Base-by-base conservation (phyloP, 2,113 vertebrate species). In the Capreolus pygargus region DNA sequence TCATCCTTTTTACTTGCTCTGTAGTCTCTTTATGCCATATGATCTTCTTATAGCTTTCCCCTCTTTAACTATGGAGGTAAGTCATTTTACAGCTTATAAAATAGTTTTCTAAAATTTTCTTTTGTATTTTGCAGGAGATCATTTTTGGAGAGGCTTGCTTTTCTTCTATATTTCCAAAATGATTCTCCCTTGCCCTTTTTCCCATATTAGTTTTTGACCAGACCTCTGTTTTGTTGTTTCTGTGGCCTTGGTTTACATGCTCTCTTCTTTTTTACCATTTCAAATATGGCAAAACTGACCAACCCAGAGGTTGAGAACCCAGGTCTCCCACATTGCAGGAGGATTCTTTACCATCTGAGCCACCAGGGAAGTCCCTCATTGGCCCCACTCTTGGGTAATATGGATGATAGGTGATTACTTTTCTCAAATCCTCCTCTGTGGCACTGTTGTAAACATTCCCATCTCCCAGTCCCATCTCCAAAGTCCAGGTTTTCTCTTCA, bases 91-190 rank as follows among this genome's bases (percentile, higher is more conserved):
- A 93, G n/a, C n/a, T 91, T 58, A 55, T 58, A 12, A 88, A 84
- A 90, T 4, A 33, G 9, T 86, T 98, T 95, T 58, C 47, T 93
- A 78, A 88, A 45, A 14, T 91, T 89, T 87, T 95, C 55, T 86
- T 91, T 36, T 85, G 25, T 78, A 39, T 87, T 87, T 92, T 84
- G 3, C 9, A 70, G 39, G 43, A 76, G 67, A 90, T 67, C 25
- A 88, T 15, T 79, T 96, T 76, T 81, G 55, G 39, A 33, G 33
- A 94, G 33, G 28, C 30, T 67, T 86, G 30, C 55, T 96, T 82
- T 95, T 95, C 19, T 79, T 74, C 54, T 61, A 0, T 50, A 43
- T 64, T 30, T 89, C 54, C 39, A 78, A 60, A 93, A 95, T 81
- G 36, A 76, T 54, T 50, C 23, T n/a, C 30, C 45, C 27, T 79